Conservation (phyloP, 2,888 invertebrate species). For the Phaedon cochleariae region DNA sequence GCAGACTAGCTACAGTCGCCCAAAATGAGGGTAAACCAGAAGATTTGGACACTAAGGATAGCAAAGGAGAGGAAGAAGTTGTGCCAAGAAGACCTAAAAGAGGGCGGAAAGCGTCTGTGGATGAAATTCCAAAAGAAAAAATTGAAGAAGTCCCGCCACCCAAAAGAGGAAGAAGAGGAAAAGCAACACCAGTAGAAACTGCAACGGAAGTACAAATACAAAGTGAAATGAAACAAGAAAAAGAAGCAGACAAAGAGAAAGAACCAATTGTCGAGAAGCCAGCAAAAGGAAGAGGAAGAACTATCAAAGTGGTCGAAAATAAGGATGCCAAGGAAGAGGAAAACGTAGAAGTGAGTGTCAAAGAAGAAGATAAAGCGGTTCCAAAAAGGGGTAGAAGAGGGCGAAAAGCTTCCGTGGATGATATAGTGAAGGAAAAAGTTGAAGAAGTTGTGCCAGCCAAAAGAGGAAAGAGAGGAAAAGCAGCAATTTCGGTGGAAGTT, state of each 20-base stretch:
- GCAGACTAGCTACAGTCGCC: too few relatives aligned
- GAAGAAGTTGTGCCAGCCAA: neutral
- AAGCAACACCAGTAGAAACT: neutral
- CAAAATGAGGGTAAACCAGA: too few relatives aligned
- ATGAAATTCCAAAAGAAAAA: neutral
- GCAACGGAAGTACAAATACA: neutral
- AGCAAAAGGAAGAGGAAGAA: neutral
- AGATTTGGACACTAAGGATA: too few relatives aligned
- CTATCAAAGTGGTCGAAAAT: neutral
- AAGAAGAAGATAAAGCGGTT: neutral
- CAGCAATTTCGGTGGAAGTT: neutral
- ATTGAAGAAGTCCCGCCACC: neutral
- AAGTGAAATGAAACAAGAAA: conserved; percentile 11
- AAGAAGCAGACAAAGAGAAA: neutral
- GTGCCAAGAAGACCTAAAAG: too few relatives aligned
- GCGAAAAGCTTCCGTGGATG: neutral
- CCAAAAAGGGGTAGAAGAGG: neutral
- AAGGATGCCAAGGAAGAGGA: neutral
- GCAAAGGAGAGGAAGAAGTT: too few relatives aligned
- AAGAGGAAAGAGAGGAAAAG: neutral
- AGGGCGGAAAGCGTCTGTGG: too few relatives aligned
- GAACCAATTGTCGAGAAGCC: neutral
- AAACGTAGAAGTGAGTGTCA: neutral
- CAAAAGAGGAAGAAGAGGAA: neutral
- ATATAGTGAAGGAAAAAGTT: neutral